Percentiles rank a stretch among this genome's conserved stretches.
These are phyloP conservation scores for Garra rufa DNA, from an alignment of 2,113 vertebrate species.

Conservation along the genomic window DNA sequence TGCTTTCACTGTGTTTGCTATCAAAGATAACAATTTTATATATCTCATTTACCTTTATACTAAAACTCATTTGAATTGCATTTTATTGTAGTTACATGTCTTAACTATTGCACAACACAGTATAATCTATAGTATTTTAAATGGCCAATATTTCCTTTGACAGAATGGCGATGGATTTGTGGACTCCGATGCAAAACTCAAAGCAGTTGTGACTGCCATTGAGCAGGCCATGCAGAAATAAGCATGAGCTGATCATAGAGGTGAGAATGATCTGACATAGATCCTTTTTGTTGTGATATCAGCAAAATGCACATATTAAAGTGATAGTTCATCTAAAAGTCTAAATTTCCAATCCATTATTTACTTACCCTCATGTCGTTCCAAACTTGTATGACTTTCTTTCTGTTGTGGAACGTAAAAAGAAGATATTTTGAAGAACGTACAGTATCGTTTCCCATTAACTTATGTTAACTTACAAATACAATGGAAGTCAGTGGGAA, in stretches of 20 bases:
- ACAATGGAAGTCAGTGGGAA: neutral
- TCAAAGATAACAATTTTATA: neutral
- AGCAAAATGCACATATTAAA: neutral
- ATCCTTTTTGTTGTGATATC: neutral
- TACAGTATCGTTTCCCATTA: neutral
- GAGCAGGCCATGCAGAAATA: conserved; percentile 54
- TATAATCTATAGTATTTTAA: too few relatives aligned
- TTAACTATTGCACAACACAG: neutral
- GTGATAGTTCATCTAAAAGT: too few relatives aligned
- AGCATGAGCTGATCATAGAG: conserved; percentile 47
- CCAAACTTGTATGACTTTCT: too few relatives aligned
- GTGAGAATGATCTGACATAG: conserved; percentile 33
- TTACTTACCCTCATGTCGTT: neutral
- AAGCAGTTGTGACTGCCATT: conserved; percentile 53
- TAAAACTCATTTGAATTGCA: neutral
- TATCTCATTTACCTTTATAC: neutral
- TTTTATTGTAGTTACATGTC: neutral
- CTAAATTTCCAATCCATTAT: too few relatives aligned
- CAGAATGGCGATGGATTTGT: conserved; percentile 63
- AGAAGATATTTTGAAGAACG: too few relatives aligned
- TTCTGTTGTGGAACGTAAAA: too few relatives aligned
- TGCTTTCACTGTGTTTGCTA: neutral
- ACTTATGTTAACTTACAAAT: neutral
- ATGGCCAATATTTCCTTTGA: neutral
- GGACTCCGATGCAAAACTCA: conserved; percentile 51